Base-by-base conservation (phyloP, 2,113 vertebrate genomes). In the Eidolon helvum region DNA sequence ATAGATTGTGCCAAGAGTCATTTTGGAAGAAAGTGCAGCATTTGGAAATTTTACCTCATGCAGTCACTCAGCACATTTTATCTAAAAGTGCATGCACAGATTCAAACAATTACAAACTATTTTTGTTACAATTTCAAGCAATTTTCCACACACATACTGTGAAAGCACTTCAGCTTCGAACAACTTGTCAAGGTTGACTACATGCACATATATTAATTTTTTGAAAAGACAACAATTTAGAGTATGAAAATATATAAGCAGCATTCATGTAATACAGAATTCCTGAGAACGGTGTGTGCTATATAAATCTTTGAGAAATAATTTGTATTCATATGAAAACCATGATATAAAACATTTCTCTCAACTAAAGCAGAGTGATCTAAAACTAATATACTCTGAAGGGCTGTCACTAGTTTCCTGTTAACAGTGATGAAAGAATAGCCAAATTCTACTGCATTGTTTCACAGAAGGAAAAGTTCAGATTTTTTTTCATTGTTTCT, bases 281-380 rank as follows among this genome's bases (percentile, higher is more conserved):
- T 99, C 99, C 98, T 99, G 99, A 99, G 98, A 98, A 98, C 84
- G 97, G 95, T 74, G 74, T 99, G 97, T 98, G 97, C 98, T 97
- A 93, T 98, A 97, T 98, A 94, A 92, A 97, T 97, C 97, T 98
- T 61, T 97, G 93, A 97, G 97, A 98, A 97, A 95, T 78, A 96
- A 97, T 94, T 59, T 98, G 97, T 97, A 98, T 96, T 98, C 90
- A 71, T 98, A 96, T 71, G 98, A 98, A 98, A 96, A 98, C 88
- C 92, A 98, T 96, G 74, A 87, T 98, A 98, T 2, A 98, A 97
- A 98, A 98, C 63, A 92, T 87, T 96, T 97, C 82, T 97, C 89
- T 98, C 95, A 97, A 96, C 86, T 97, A 95, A 98, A 98, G 94
- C 96, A 98, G 90, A 97, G 33, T 75, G 65, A 63, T 91, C 59